Conservation (phyloP, 2,113 vertebrate genomes). For the Gnathonemus echidnorhynchus region DNA sequence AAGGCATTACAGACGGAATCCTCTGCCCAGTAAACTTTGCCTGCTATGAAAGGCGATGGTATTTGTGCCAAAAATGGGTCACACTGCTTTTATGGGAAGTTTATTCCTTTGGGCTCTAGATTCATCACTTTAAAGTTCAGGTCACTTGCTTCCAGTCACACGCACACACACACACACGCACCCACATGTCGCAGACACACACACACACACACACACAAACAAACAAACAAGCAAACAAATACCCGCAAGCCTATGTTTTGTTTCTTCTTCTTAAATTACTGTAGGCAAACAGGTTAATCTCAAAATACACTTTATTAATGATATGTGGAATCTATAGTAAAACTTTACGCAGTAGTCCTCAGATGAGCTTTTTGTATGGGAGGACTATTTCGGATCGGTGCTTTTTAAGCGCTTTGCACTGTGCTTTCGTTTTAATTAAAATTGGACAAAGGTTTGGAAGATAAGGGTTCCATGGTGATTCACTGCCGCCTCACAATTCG, state of each 20-base stretch:
- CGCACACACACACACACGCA: neutral
- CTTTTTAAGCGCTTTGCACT: neutral
- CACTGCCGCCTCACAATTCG: neutral
- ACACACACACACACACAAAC: neutral
- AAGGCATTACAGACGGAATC: neutral
- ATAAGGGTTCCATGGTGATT: neutral
- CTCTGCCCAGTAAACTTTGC: neutral
- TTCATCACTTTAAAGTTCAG: slow-evolving; percentile 62
- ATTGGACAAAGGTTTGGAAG: neutral
- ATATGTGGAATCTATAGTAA: neutral
- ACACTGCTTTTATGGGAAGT: slow-evolving; percentile 57
- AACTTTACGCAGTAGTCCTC: neutral
- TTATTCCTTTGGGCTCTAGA: slow-evolving; percentile 58
- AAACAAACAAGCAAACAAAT: neutral
- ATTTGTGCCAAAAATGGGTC: slow-evolving; percentile 49
- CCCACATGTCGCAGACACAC: slow-evolving; percentile 4
- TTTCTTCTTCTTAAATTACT: neutral
- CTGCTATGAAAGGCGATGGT: neutral
- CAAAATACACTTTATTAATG: neutral
- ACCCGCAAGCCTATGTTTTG: neutral
- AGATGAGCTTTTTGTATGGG: neutral
- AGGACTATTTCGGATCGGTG: neutral
- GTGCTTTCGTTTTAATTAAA: neutral
- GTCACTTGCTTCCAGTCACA: slow-evolving; percentile 41
- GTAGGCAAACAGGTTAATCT: neutral